Base-by-base conservation (phyloP, 2,113 vertebrate genomes). In the Carassius auratus region DNA sequence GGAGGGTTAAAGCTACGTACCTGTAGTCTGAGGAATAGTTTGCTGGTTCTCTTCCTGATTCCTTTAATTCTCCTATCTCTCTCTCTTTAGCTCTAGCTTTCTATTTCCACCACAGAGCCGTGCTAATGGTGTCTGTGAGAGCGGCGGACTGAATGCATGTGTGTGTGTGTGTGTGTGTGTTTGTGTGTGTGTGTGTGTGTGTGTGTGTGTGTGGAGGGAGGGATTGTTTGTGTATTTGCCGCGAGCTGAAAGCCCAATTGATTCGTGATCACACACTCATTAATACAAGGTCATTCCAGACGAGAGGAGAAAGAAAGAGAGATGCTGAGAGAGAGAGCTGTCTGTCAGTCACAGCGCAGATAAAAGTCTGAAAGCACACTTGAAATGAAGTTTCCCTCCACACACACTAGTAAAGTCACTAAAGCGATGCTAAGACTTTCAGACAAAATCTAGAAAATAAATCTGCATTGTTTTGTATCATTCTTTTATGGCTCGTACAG, bases 251-350 rank as follows among this genome's bases (percentile, higher is more conserved):
- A 91, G 89, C 90, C 13, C 87, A 87, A 86, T 90, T 94, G 92
- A 93, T 92, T 95, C 90, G 92, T 94, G 93, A 93, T 94, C 92
- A 93, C 90, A 90, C 93, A 90, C 92, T 94, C 93, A 94, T 95
- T 94, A 94, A 91, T 90, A 89, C 93, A 95, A 95, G 94, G 94
- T 95, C 93, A 94, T 93, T 90, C 91, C 88, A 92, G 42, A 42
- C 38, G 93, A 92, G 94, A 95, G 4, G 33, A 85, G 89, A 86
- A 91, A 84, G 88, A 55, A 83, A 90, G 45, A 10, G 87, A 45
- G 88, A 42, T 17, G 61, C 30, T 55, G 33, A 69, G 83, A 77
- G 83, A 77, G 45, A 48, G 23, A 50, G 42, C 38, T 19, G 36
- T 59, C 71, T 33, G 82, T 76, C 82, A 79, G 50, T 75, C 71